A percentile compares a stretch with the other conserved stretches of the same genome.
Evolutionary conservation across 2,797 vertebrate genomes (phyloP).

Genomic region (Odontamblyopus lacepedii): DNA sequence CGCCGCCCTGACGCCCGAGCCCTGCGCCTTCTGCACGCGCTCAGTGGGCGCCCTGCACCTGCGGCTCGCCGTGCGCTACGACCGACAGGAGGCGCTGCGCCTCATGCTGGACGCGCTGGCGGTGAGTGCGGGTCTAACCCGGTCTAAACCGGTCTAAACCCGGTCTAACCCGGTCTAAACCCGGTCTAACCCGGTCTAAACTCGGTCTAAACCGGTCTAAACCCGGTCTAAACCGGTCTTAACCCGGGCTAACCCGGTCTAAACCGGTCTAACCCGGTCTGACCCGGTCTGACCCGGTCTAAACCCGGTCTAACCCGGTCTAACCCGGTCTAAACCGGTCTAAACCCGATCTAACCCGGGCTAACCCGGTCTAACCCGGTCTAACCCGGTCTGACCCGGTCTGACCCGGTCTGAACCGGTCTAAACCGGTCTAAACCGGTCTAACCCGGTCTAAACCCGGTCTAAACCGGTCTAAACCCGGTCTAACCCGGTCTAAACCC

Average conservation of each 20-base stretch:
- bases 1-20: not conserved
- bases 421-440: not conserved
- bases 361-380: not conserved
- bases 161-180: too few relatives aligned
- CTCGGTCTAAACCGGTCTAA: too few relatives aligned
- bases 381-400: not conserved
- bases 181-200: too few relatives aligned
- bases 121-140: not conserved
- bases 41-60: not conserved
- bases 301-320: not conserved
- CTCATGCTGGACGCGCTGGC: not conserved
- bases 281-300: not conserved
- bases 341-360: too few relatives aligned
- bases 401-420: too few relatives aligned
- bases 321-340: not conserved
- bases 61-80: not conserved
- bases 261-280: not conserved
- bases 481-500: too few relatives aligned
- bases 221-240: too few relatives aligned
- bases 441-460: not conserved
- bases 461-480: too few relatives aligned
- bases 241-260: too few relatives aligned
- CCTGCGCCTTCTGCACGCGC: slow-evolving; percentile 6
- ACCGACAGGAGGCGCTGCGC: slow-evolving; percentile 1
- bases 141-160: not conserved